Evolutionary conservation across 2,888 invertebrate genomes (phyloP).

Genomic region (Stenotaenia linearis): DNA sequence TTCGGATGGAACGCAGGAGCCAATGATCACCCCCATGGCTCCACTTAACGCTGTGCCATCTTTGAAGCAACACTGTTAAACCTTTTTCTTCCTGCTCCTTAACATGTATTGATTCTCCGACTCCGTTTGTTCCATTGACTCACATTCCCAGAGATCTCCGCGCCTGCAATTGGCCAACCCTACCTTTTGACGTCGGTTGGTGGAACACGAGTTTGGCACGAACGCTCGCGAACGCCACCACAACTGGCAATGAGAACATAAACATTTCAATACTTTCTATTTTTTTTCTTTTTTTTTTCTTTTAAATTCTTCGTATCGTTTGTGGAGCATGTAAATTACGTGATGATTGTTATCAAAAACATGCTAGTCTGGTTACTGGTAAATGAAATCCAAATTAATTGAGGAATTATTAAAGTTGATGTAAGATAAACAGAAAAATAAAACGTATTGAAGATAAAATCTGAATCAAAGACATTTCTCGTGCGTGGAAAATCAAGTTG

Average conservation of each 20-base stretch:
- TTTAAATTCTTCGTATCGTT: too few relatives aligned
- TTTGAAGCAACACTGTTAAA: neutral
- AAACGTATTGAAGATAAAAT: neutral
- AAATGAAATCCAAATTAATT: neutral
- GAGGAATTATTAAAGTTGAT: neutral
- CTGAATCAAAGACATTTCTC: neutral
- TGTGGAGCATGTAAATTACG: neutral
- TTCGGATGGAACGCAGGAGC: conserved; percentile 65
- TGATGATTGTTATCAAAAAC: neutral
- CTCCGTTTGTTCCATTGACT: conserved; percentile 14
- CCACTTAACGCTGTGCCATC: neutral
- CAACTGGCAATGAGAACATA: neutral
- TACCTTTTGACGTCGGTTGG: neutral
- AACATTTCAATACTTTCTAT: neutral
- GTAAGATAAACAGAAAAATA: neutral
- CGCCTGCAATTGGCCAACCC: conserved; percentile 12
- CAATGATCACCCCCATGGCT: conserved; percentile 65
- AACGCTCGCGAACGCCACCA: conserved; percentile 1
- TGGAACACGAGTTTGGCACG: neutral
- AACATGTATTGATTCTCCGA: neutral
- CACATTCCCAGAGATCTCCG: conserved; percentile 4
- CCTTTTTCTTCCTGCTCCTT: neutral
- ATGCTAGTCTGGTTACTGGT: neutral
- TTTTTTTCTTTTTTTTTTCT: too few relatives aligned
- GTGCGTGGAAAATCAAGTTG: too few relatives aligned